Base-by-base conservation (phyloP, 2,797 vertebrate genomes). In the Phrynocephalus vlangalii region DNA sequence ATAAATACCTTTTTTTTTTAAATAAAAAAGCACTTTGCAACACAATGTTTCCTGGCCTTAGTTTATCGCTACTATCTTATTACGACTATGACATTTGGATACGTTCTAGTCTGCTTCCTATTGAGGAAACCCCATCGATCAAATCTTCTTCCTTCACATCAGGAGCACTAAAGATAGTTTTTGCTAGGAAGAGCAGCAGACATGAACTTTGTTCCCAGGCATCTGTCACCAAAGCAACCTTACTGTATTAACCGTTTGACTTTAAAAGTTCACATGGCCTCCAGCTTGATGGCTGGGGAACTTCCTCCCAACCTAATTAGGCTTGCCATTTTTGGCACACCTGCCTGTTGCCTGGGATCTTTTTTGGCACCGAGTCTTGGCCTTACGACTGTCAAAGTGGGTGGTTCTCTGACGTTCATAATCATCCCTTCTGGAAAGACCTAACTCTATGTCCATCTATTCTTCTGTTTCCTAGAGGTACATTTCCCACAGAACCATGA, bases 281-380 rank as follows among this genome's bases (percentile, higher is more conserved):
- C 88, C 84, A 90, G 90, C 92, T 93, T 90, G 75, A 87, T 85
- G 92, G 90, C 92, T 92, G 88, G 89, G 52, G 8, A 38, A 94
- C 91, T 94, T 94, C 94, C 92, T 94, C 92, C 92, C 87, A 93
- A 92, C 87, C 92, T 94, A 94, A 93, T 94, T 90, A 94, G 90
- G 90, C 92, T 92, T 94, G 88, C 90, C 92, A 90, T 92, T 60
- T 93, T 71, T 86, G 89, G 44, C 84, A 66, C 91, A 92, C 91
- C 90, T 88, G 84, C 87, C 88, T 86, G 26, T 81, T 67, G 28
- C 89, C 92, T 89, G 28, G 88, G 28, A 28, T 84, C 89, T 89
- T 89, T 90, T 85, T 16, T 38, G 66, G 88, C 89, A 92, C 86
- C 84, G 75, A 93, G 56, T 88, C 50, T 56, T 70, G 60, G 1